Percentiles rank a stretch among this genome's conserved stretches.
phyloP scores from a whole-genome alignment of 2,888 invertebrate genomes.

The Anoncus sp. region DNA sequence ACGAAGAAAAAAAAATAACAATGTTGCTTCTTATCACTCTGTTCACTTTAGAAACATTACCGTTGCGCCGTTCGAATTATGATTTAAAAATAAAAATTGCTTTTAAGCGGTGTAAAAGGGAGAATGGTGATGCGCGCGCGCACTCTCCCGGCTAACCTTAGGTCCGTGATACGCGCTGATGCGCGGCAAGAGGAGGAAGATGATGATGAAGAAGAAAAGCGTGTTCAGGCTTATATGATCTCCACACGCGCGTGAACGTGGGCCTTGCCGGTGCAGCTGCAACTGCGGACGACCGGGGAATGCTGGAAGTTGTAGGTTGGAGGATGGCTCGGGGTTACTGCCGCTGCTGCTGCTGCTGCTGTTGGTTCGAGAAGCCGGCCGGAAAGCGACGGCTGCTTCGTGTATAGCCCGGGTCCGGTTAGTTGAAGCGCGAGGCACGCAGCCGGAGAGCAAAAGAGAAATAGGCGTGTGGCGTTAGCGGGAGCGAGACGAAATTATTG shows the following conservation, averaged over 20 bases:
- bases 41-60: neutral
- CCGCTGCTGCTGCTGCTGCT: conserved; percentile 53
- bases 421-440: conserved; percentile 64
- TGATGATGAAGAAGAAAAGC: conserved; percentile 41
- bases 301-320: conserved; percentile 79
- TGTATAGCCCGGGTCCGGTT: conserved; percentile 67
- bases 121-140: conserved; percentile 3
- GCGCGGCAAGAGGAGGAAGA: conserved; percentile 9
- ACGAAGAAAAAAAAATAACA: neutral
- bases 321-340: conserved; percentile 74
- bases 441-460: conserved; percentile 62
- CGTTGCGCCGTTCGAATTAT: neutral
- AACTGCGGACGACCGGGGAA: conserved; percentile 79
- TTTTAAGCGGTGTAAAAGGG: neutral
- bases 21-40: neutral
- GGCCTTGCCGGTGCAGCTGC: conserved; percentile 78
- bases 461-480: conserved; percentile 38
- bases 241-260: conserved; percentile 55
- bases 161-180: conserved; percentile 3
- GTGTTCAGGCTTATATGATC: conserved; percentile 37
- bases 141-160: neutral
- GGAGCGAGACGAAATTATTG: conserved; percentile 29
- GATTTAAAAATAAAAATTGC: neutral
- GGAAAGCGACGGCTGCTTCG: conserved; percentile 75
- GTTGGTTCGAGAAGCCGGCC: conserved; percentile 72